These are phyloP conservation scores for Melanotaenia boesemani DNA, from an alignment of 2,797 vertebrate species.

Conservation along the genomic window DNA sequence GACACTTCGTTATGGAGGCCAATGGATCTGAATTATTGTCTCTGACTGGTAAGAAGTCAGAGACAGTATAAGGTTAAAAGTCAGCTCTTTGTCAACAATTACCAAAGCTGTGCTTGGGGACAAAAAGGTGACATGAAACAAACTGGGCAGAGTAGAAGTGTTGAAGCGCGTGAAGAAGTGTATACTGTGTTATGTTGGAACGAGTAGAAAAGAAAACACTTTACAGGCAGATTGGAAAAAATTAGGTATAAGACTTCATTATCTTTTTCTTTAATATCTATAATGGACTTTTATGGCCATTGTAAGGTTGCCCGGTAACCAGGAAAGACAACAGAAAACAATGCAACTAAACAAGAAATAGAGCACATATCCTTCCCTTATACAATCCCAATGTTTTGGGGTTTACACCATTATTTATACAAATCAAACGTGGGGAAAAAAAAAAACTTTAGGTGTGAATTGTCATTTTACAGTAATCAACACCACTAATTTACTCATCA, in stretches of 20 bases:
- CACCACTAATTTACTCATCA: not conserved
- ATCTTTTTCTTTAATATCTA: not conserved
- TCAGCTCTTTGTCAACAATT: not conserved
- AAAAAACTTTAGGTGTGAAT: not conserved
- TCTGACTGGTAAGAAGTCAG: not conserved
- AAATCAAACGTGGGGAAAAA: not conserved
- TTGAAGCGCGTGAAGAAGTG: too few species aligned
- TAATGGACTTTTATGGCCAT: not conserved
- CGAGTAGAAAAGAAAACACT: not conserved
- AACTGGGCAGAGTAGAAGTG: not conserved
- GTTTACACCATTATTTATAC: not conserved
- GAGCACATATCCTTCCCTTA: not conserved
- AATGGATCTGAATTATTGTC: not conserved
- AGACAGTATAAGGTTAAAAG: not conserved
- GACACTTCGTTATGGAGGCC: not conserved
- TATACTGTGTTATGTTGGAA: too few species aligned
- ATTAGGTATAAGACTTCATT: not conserved
- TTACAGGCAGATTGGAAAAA: not conserved
- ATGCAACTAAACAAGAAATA: not conserved
- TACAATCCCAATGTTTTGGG: not conserved
- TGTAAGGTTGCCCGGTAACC: not conserved
- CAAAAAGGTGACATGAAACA: not conserved
- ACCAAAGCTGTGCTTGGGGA: not conserved
- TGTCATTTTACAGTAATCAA: not conserved
- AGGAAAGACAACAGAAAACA: slow-evolving; percentile 6